phyloP scores from a whole-genome alignment of 2,797 vertebrate genomes.

The Peromyscus melanophrys region DNA sequence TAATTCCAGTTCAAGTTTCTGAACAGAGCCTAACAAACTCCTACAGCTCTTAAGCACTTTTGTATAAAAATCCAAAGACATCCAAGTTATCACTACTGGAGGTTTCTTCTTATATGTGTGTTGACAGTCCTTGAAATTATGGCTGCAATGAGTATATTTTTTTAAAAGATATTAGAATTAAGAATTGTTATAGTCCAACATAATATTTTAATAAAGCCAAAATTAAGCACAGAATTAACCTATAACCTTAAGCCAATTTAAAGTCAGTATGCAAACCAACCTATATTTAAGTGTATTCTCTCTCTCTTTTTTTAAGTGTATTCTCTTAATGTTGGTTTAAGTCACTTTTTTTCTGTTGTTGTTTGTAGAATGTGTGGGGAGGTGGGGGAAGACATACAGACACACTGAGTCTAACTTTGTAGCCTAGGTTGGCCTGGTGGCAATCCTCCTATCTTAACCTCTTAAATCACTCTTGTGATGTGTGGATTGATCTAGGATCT shows the following conservation, averaged over 20 bases:
- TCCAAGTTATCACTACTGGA: conserved; percentile 90
- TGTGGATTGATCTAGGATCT: conserved; percentile 3
- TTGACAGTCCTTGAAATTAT: conserved; percentile 72
- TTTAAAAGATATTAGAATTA: conserved; percentile 68
- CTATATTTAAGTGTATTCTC: conserved; percentile 54
- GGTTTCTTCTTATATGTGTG: conserved; percentile 59
- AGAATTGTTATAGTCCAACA: conserved; percentile 59
- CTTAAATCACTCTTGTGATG: neutral
- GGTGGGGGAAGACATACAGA: neutral
- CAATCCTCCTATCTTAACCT: neutral
- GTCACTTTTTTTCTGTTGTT: neutral
- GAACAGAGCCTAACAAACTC: conserved; percentile 89
- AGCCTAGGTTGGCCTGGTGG: neutral
- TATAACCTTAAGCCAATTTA: conserved; percentile 63
- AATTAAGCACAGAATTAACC: conserved; percentile 64
- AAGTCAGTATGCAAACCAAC: conserved; percentile 62
- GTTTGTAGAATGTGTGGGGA: neutral
- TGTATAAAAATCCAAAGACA: conserved; percentile 91
- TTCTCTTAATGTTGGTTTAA: conserved; percentile 43
- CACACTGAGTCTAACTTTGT: neutral
- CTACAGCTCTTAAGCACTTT: conserved; percentile 92
- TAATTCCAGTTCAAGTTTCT: conserved; percentile 86
- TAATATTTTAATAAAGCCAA: conserved; percentile 53
- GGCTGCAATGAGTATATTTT: conserved; percentile 84
- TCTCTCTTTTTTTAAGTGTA: neutral